Base-by-base conservation (phyloP, 2,113 vertebrate genomes). In the Grammomys dolichurus region DNA sequence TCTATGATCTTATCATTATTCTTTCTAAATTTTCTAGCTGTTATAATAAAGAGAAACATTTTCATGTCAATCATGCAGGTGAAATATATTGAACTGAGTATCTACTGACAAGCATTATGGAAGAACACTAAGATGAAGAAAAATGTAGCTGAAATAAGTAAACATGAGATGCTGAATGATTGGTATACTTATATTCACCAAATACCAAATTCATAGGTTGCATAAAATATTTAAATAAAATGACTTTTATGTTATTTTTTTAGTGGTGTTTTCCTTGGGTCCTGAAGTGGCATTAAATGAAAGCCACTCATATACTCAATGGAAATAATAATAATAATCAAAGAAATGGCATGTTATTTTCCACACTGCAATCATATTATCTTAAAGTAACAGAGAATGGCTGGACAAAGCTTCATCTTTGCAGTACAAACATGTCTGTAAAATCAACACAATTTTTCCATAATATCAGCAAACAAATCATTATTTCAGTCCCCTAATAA, bases 211-310 rank as follows among this genome's bases (percentile, higher is more conserved):
- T 67, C 1, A 80, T 58, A 10, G 43, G 9, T 96, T 46, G 2
- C 75, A 70, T 91, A 86, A 95, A 89, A 75, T 70, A 80, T 63
- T 84, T 20, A 93, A 81, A 78, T 90, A 75, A 96, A 90, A 72
- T 65, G 69, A 89, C 60, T 84, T 76, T 60, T 86, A 33, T 89
- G n/a, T 58, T 73, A 91, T 58, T 16, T 87, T 22, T 4, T 73
- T 70, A 76, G 26, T 88, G 16, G 14, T 43, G 46, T 65, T 93
- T 54, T 76, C 16, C 43, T 80, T 60, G 46, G 48, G 7, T 58
- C 87, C 46, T 70, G 92, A 92, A 70, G n/a, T 46, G 48, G 20
- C 54, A 70, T 96, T 96, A 90, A 78, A 92, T 22, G 85, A 31
- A 93, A 95, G 20, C 1, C 88, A 20, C 65, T 73, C 51, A 63